Base-by-base conservation (phyloP, 2,888 invertebrate species). In the Lepidonotus clava region DNA sequence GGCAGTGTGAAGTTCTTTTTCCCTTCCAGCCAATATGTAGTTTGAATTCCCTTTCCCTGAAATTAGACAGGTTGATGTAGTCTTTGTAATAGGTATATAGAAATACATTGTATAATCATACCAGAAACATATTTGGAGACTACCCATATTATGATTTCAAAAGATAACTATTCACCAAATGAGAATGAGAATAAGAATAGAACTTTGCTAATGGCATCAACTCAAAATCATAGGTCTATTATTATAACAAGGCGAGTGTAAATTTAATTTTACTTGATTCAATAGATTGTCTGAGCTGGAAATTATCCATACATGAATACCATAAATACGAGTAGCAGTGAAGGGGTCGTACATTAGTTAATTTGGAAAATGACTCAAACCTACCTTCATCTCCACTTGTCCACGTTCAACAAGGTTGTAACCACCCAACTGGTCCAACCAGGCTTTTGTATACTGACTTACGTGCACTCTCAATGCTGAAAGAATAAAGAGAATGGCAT, bases 11-110 rank as follows among this genome's bases (percentile, higher is more conserved):
- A 85, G 1, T 76, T 76, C 11, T 51, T 76, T 71, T 71, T 85
- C 14, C 85, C 85, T 34, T 85, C 51, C 28, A 85, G n/a, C 85
- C 85, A 85, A 38, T 67, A 85, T 14, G 85, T 67, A 4, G 71
- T 85, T 14, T 66, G 67, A 4, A 66, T 36, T 2, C 66, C 85
- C 36, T 85, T 85, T 1, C 85, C 85, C 85, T 85, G 85, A 2
- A 85, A 85, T 32, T 2, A 41, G 24, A 8, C 11, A 38, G 5
- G 28, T n/a, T n/a, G 4, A 40, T 11, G 6, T 34, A 32, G 6
- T 34, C 11, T 34, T 28, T 67, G 8, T 5, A 34, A 34, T 6
- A 67, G 32, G 11, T 32, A 11, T 34, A 32, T 67, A 34, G 34
- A 34, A 34, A 34, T 32, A 46, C 18, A 11, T 11, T 18, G 46